These are phyloP conservation scores for Cecropterus lyciades DNA, from an alignment of 1,140 invertebrate species.

Conservation along the genomic window DNA sequence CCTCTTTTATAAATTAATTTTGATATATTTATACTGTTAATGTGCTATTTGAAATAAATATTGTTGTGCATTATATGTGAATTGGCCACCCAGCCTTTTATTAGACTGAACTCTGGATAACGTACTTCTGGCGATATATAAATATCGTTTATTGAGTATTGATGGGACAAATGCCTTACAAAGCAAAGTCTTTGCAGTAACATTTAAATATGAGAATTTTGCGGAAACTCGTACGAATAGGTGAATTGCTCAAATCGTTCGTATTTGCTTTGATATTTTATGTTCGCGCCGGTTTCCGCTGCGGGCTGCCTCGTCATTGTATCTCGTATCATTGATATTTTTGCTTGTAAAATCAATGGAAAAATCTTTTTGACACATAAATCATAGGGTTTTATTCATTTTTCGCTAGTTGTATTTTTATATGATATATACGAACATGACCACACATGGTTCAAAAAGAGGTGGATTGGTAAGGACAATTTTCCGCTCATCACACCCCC, in stretches of 20 bases:
- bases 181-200: slow-evolving; percentile 18
- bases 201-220: slow-evolving; percentile 11
- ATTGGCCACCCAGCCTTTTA: no score
- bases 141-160: neutral
- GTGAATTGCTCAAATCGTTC: slow-evolving; percentile 23
- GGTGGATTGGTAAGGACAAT: no score
- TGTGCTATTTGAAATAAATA: no score
- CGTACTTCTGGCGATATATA: neutral
- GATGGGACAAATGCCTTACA: slow-evolving; percentile 3
- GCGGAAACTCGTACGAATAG: slow-evolving; percentile 14
- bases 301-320: slow-evolving; percentile 5
- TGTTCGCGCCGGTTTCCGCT: slow-evolving; percentile 10
- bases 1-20: no score
- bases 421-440: no score
- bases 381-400: neutral
- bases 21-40: no score
- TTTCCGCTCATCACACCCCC: no score
- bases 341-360: slow-evolving; percentile 1
- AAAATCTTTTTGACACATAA: neutral
- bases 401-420: neutral
- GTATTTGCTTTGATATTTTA: slow-evolving; percentile 23
- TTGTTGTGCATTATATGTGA: no score
- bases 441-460: no score
- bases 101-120: no score
- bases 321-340: slow-evolving; percentile 13